Evolutionary conservation across 2,888 invertebrate genomes (phyloP), one percentile per base, ranked within the genome.

Genomic region (Hirtodrosophila alboralis): DNA sequence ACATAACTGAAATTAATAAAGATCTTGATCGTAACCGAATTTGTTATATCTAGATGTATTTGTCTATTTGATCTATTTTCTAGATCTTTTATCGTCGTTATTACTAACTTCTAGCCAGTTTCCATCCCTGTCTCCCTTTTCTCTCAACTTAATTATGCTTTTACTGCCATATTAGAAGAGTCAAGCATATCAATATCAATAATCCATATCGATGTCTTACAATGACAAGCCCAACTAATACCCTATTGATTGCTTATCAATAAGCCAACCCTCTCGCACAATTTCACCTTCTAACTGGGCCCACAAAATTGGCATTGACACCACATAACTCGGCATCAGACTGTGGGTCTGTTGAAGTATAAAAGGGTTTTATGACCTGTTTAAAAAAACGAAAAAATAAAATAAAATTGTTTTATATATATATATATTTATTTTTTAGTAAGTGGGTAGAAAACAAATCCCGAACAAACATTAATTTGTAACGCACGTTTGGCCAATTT

Each of bases 401-500:
- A 65, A 47, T 26, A 57, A 45, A 47, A 66, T 63, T 57, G n/a
- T n/a, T n/a, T n/a, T n/a, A n/a, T n/a, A n/a, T 63, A 26, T 51
- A 30, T 36, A 54, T 56, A 16, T 44, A 41, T 62, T 33, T 65
- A 13, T 43, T 43, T 54, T 71, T 54, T 56, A 52, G 56, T 33
- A 38, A 51, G 70, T 66, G 62, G 61, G 75, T 27, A 56, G 70
- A 44, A 54, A 73, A 76, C 52, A 83, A 86, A 85, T 71, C 80
- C 86, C 72, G 69, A 86, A 79, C 85, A 84, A 84, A 85, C 80
- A 84, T 85, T 86, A 86, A 85, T 85, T 85, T 87, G 84, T 86
- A 85, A 85, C 85, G 85, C 87, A 87, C 85, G 85, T 87, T 87
- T 78, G 77, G 78, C 87, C 84, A 84, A 79, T 79, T 79, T 81